Evolutionary conservation across 2,113 vertebrate species (phyloP).

Genomic region (Boleophthalmus pectinirostris): DNA sequence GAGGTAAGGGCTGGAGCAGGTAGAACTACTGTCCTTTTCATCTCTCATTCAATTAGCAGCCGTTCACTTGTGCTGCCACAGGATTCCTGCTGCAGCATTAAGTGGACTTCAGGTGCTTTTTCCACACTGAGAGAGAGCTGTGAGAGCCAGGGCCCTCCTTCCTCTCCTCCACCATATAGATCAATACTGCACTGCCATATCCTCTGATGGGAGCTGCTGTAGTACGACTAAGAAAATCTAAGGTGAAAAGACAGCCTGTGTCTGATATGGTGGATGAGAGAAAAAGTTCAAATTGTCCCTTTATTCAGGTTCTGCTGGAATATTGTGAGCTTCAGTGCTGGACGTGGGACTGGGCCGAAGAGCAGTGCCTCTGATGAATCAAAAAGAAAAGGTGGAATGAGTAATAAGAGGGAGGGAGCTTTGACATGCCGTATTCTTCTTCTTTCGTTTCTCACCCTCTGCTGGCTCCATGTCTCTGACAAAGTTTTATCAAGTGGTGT

Average conservation of each 20-base stretch:
- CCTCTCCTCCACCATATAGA: slow-evolving; percentile 64
- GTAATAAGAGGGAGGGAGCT: slow-evolving; percentile 60
- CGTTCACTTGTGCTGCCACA: slow-evolving; percentile 57
- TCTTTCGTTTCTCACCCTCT: slow-evolving; percentile 43
- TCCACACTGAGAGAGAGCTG: slow-evolving; percentile 48
- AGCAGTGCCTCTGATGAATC: slow-evolving; percentile 53
- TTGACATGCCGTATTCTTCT: slow-evolving; percentile 62
- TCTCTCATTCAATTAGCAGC: slow-evolving; percentile 70
- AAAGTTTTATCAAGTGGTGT: slow-evolving; percentile 78
- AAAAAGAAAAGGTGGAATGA: slow-evolving; percentile 64
- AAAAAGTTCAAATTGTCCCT: slow-evolving; percentile 79
- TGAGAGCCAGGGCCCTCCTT: slow-evolving; percentile 61
- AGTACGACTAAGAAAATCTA: slow-evolving; percentile 64
- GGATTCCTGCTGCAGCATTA: slow-evolving; percentile 56
- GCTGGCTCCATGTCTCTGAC: slow-evolving; percentile 64
- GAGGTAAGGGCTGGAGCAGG: slow-evolving; percentile 23
- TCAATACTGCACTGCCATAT: slow-evolving; percentile 74
- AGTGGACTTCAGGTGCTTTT: slow-evolving; percentile 69
- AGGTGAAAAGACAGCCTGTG: slow-evolving; percentile 62
- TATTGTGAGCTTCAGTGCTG: slow-evolving; percentile 47
- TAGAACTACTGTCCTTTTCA: slow-evolving; percentile 61
- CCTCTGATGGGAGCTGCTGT: slow-evolving; percentile 72
- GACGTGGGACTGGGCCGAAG: slow-evolving; percentile 51
- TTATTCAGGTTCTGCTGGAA: slow-evolving; percentile 62
- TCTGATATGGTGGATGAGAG: slow-evolving; percentile 61